Percentiles rank a stretch among this genome's conserved stretches.
Evolutionary conservation across 2,797 vertebrate genomes (phyloP).

Genomic region (Mus minutoides): DNA sequence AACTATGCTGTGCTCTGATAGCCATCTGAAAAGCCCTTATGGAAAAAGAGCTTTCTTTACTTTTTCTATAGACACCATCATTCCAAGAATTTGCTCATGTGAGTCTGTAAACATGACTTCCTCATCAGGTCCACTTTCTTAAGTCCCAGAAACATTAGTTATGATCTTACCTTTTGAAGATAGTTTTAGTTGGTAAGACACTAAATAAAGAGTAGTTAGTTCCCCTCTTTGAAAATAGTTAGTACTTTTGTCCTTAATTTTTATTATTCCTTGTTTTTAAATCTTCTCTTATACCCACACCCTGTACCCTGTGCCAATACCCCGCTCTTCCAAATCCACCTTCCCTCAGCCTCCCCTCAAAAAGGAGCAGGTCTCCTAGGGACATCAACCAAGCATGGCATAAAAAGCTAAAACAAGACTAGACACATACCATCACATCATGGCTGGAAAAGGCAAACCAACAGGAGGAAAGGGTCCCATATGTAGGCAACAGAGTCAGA

Average conservation of each 20-base stretch:
- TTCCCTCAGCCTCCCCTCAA: not conserved
- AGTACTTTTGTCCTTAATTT: conserved; percentile 20
- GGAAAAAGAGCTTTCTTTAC: not conserved
- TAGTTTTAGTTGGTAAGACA: conserved; percentile 49
- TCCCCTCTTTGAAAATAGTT: not conserved
- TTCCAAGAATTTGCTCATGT: not conserved
- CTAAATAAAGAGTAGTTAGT: not conserved
- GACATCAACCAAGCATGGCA: not conserved
- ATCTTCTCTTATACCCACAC: not conserved
- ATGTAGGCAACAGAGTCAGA: not conserved
- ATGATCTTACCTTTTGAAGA: not conserved
- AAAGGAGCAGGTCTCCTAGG: not conserved
- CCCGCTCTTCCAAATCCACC: not conserved
- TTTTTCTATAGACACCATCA: not conserved
- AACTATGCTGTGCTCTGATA: not conserved
- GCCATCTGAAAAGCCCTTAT: not conserved
- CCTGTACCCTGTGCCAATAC: not conserved
- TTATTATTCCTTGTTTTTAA: not conserved
- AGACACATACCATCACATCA: not conserved
- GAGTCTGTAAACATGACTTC: not conserved
- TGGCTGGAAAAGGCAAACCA: not conserved
- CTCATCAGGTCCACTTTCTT: not conserved
- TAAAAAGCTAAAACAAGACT: not conserved
- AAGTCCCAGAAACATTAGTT: conserved; percentile 23
- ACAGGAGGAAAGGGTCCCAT: not conserved